A percentile compares a stretch with the other conserved stretches of the same genome.
phyloP scores from a whole-genome alignment of 1,140 invertebrate species.

The Drosophila sucinea region DNA sequence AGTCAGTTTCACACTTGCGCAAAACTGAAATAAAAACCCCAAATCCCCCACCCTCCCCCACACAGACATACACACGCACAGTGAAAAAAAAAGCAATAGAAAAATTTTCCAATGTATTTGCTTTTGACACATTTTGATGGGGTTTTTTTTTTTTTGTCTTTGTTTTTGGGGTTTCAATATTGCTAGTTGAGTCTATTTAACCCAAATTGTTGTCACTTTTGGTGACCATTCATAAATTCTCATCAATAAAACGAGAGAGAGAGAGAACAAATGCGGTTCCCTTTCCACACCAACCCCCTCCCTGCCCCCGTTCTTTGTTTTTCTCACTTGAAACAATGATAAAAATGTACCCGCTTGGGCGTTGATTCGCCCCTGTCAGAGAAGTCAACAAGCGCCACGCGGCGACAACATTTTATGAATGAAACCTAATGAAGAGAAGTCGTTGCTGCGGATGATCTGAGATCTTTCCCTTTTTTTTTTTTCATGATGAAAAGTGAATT shows the following conservation, averaged over 20 bases:
- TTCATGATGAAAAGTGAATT: background rate
- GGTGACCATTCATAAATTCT: constrained; percentile 67
- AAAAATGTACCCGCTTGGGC: constrained; percentile 37
- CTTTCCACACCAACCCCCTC: background rate
- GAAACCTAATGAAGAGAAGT: constrained; percentile 67
- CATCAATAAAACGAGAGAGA: constrained; percentile 49
- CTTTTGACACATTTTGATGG: constrained; percentile 71
- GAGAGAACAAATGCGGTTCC: constrained; percentile 15
- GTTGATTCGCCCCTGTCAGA: constrained; percentile 52
- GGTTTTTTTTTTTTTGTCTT: constrained; percentile 36
- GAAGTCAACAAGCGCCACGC: constrained; percentile 78
- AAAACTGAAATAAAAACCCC: constrained; percentile 20
- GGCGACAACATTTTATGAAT: constrained; percentile 55
- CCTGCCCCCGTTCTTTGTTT: background rate
- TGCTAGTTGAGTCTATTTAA: constrained; percentile 54
- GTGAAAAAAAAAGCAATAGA: constrained; percentile 31
- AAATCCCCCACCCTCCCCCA: background rate
- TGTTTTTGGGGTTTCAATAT: constrained; percentile 26
- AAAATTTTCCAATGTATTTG: constrained; percentile 56
- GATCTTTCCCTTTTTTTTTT: constrained; percentile 29
- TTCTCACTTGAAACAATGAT: constrained; percentile 6
- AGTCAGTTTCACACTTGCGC: constrained; percentile 23
- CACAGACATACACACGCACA: background rate
- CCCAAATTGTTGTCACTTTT: constrained; percentile 38
- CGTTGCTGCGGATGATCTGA: constrained; percentile 52